Evolutionary conservation across 2,888 invertebrate genomes (phyloP).

Genomic region (Thymelicus sylvestris): DNA sequence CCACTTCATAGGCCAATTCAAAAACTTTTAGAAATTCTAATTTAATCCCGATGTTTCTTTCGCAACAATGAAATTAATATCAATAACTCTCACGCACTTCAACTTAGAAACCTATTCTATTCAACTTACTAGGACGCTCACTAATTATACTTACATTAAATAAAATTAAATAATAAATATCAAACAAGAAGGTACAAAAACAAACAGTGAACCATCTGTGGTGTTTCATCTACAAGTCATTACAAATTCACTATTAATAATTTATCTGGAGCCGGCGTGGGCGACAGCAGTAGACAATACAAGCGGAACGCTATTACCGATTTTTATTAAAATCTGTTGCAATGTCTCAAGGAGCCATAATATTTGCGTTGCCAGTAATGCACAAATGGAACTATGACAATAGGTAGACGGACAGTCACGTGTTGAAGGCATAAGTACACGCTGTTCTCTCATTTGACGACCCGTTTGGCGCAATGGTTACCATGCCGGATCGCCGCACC

Average conservation of each 20-base stretch:
- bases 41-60: too few species aligned
- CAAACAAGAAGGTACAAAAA: slow-evolving; percentile 15
- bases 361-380: slow-evolving; percentile 3
- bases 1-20: too few species aligned
- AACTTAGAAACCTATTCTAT: too few species aligned
- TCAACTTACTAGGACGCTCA: too few species aligned
- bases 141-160: not conserved
- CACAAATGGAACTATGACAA: not conserved
- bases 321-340: slow-evolving; percentile 66
- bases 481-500: too few species aligned
- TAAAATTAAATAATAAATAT: not conserved
- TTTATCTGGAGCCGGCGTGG: slow-evolving; percentile 80
- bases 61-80: too few species aligned
- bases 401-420: too few species aligned
- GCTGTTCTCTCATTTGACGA: too few species aligned
- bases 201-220: slow-evolving; percentile 11
- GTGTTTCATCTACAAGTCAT: slow-evolving; percentile 64
- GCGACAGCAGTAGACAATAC: slow-evolving; percentile 71
- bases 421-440: too few species aligned
- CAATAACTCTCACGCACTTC: too few species aligned
- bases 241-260: slow-evolving; percentile 83
- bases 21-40: too few species aligned
- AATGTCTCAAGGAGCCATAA: slow-evolving; percentile 38
- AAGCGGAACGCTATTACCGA: slow-evolving; percentile 58
- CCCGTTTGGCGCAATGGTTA: too few species aligned